A percentile compares a stretch with the other conserved stretches of the same genome.
Evolutionary conservation across 2,797 vertebrate genomes (phyloP).

Genomic region (Bradypodion ventrale): DNA sequence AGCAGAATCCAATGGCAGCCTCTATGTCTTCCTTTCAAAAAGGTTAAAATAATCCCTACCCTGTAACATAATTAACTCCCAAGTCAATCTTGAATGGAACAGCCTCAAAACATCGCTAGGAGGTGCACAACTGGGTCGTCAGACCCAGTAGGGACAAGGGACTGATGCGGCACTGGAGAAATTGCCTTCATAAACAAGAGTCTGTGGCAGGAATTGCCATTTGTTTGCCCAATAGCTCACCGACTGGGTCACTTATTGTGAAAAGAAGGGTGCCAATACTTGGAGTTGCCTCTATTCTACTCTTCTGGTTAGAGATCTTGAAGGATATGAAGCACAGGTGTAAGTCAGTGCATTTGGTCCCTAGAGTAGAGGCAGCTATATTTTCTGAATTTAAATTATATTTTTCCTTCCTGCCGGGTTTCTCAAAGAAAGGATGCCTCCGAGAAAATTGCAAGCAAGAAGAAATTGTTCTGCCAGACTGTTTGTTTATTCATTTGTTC

Average conservation of each 20-base stretch:
- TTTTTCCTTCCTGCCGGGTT: background rate
- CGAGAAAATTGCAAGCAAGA: too few relatives aligned
- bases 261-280: background rate
- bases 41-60: background rate
- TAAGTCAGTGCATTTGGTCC: background rate
- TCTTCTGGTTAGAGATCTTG: background rate
- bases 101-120: slow-evolving; percentile 24
- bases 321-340: background rate
- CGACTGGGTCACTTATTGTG: background rate
- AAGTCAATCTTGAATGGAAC: background rate
- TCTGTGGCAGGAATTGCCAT: background rate
- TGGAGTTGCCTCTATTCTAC: background rate
- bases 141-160: slow-evolving; percentile 26
- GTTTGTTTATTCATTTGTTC: too few relatives aligned
- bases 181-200: background rate
- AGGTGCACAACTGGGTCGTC: slow-evolving; percentile 15
- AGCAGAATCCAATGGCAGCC: slow-evolving; percentile 22
- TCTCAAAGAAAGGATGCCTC: background rate
- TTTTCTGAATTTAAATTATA: background rate
- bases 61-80: slow-evolving; percentile 34
- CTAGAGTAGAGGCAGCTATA: background rate
- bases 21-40: background rate
- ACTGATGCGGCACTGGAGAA: slow-evolving; percentile 1
- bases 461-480: too few relatives aligned
- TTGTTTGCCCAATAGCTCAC: background rate